phyloP scores from a whole-genome alignment of 2,888 invertebrate genomes.

The Lochmaea capreae region DNA sequence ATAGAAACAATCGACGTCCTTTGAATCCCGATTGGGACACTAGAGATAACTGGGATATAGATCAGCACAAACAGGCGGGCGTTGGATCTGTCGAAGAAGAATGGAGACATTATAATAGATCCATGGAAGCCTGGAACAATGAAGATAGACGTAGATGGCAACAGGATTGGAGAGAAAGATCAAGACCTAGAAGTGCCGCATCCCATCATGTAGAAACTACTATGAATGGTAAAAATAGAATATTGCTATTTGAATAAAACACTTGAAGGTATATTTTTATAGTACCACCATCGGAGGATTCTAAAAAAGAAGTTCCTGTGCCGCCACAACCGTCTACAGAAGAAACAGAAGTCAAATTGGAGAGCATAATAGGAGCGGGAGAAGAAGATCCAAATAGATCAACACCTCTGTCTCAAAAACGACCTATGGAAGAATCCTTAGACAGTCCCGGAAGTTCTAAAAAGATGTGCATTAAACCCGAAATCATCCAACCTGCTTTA shows the following conservation, averaged over 20 bases:
- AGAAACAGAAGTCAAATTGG: slow-evolving; percentile 13
- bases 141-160: slow-evolving; percentile 68
- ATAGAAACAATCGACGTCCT: slow-evolving; percentile 4
- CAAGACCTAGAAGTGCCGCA: slow-evolving; percentile 65
- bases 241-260: too few relatives aligned
- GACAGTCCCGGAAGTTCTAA: slow-evolving; percentile 63
- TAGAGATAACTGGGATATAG: slow-evolving; percentile 61
- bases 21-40: slow-evolving; percentile 26
- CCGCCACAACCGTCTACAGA: neutral
- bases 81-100: slow-evolving; percentile 58
- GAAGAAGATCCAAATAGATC: slow-evolving; percentile 21
- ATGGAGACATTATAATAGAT: slow-evolving; percentile 61
- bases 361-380: slow-evolving; percentile 10
- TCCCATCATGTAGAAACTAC: slow-evolving; percentile 55
- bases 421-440: slow-evolving; percentile 31
- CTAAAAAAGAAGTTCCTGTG: slow-evolving; percentile 45
- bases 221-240: slow-evolving; percentile 25
- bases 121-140: slow-evolving; percentile 63
- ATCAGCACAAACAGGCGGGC: slow-evolving; percentile 58
- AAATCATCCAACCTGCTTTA: slow-evolving; percentile 59
- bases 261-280: neutral
- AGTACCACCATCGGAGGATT: slow-evolving; percentile 46
- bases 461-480: slow-evolving; percentile 60
- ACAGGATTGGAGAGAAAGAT: slow-evolving; percentile 59
- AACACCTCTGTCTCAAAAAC: slow-evolving; percentile 29